Conservation (phyloP, 2,797 vertebrate genomes). For the Artibeus lituratus region DNA sequence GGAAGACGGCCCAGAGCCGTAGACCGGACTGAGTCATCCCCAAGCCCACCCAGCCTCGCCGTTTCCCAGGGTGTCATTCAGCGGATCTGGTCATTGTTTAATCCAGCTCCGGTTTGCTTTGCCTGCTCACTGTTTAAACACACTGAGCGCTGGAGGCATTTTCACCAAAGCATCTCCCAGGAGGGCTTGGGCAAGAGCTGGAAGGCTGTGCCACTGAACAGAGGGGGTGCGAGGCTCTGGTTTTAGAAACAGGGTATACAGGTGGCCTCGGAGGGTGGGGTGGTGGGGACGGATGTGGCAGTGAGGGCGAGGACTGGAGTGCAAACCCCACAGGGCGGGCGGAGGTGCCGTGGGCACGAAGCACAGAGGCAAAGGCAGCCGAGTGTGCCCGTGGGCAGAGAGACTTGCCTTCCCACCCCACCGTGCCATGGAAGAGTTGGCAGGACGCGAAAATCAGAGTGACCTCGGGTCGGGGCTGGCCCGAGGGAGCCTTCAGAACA, state of each 20-base stretch:
- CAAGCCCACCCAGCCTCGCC: background rate
- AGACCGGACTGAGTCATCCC: background rate
- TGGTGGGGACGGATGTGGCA: background rate
- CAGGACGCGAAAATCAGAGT: too few relatives aligned
- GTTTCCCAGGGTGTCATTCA: background rate
- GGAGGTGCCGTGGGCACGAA: too few relatives aligned
- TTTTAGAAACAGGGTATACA: background rate
- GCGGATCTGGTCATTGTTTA: background rate
- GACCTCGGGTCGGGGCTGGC: too few relatives aligned
- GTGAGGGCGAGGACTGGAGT: background rate
- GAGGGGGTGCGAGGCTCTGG: background rate
- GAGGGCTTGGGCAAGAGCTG: background rate
- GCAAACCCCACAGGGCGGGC: too few relatives aligned
- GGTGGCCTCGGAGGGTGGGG: background rate
- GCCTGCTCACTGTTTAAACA: background rate
- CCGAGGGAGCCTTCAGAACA: background rate
- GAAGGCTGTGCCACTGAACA: background rate
- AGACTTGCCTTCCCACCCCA: too few relatives aligned
- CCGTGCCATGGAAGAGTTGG: too few relatives aligned
- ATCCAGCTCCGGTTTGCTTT: background rate
- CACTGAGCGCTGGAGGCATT: background rate
- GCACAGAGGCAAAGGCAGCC: too few relatives aligned
- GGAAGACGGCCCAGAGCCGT: background rate
- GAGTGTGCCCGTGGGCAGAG: too few relatives aligned
- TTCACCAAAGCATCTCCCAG: background rate